Evolutionary conservation across 2,113 vertebrate species (phyloP), one percentile per base, ranked within the genome.

Genomic region (Zosterops japonicus): DNA sequence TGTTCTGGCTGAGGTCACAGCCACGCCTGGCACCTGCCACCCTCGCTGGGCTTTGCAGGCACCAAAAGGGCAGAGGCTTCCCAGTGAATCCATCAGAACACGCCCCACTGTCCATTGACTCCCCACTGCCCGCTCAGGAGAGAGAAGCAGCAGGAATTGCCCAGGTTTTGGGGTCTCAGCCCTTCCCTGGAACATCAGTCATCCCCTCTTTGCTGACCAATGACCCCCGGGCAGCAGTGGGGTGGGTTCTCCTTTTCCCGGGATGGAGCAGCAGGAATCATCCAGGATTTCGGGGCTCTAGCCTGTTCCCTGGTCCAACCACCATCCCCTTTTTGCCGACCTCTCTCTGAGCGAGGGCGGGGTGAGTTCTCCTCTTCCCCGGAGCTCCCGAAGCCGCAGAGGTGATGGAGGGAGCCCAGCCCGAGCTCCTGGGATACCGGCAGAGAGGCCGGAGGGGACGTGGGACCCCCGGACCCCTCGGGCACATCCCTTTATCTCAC

Each of bases 171-270:
- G 75, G 44, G 57, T 11, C 82, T 33, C 50, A 28, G 70, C 5
- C 4, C 36, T 61, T 78, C 42, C 52, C 36, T 5, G 60, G 8
- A 46, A 19, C 2, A 2, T 15, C 20, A 0, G 0, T 3, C 4
- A 4, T 2, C 11, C 15, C 27, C 24, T 50, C 59, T 49, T 23
- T 17, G 41, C 69, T 42, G 44, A 29, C 14, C 44, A 12, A 0
- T 2, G 18, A 12, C 9, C 12, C 35, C n/a, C 0, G 1, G 47
- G 28, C 49, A 49, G 65, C 29, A 59, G 41, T 1, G 9, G 16
- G 36, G 14, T 6, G 42, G 64, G 31, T 12, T 7, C 28, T 72
- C 8, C 31, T 49, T 14, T 33, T 33, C 33, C 44, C 25, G 35
- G 35, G 47, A 15, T 63, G 36, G 18, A 49, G 17, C 25, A 49